Percentiles rank a stretch among this genome's conserved stretches.
Evolutionary conservation across 1,140 invertebrate species (phyloP).

Genomic region (Drosophila sp.): DNA sequence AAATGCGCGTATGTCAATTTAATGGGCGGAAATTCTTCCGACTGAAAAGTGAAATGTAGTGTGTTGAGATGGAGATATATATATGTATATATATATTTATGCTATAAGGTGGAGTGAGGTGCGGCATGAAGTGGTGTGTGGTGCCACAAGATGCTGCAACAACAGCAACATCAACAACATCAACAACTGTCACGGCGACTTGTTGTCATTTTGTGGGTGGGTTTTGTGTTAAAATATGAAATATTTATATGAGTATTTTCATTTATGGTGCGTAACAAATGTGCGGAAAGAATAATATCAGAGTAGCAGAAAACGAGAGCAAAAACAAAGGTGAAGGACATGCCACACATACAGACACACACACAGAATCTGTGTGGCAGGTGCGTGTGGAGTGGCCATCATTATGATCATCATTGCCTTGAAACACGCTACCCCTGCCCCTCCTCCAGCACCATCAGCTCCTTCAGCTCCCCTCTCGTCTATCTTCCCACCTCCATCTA

Average conservation of each 20-base stretch:
- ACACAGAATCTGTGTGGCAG: constrained; percentile 26
- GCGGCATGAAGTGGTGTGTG: constrained; percentile 1
- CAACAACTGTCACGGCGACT: constrained; percentile 24
- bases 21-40: constrained; percentile 76
- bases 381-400: constrained; percentile 79
- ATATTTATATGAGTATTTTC: constrained; percentile 83
- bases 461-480: too few species aligned
- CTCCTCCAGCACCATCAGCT: background rate
- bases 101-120: too few species aligned
- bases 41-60: constrained; percentile 49
- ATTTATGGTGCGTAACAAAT: constrained; percentile 83
- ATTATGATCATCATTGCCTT: constrained; percentile 63
- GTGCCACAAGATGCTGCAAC: constrained; percentile 24
- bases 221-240: constrained; percentile 68
- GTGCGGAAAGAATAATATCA: constrained; percentile 64
- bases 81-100: too few species aligned
- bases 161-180: constrained; percentile 13
- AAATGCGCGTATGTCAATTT: constrained; percentile 78
- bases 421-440: constrained; percentile 37
- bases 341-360: background rate
- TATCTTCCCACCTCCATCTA: constrained; percentile 15
- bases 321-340: constrained; percentile 60
- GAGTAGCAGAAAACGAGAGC: constrained; percentile 10
- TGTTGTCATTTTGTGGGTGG: constrained; percentile 48
- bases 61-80: too few species aligned